A percentile compares a stretch with the other conserved stretches of the same genome.
Evolutionary conservation across 2,797 vertebrate genomes (phyloP).

Genomic region (Uromys caudimaculatus): DNA sequence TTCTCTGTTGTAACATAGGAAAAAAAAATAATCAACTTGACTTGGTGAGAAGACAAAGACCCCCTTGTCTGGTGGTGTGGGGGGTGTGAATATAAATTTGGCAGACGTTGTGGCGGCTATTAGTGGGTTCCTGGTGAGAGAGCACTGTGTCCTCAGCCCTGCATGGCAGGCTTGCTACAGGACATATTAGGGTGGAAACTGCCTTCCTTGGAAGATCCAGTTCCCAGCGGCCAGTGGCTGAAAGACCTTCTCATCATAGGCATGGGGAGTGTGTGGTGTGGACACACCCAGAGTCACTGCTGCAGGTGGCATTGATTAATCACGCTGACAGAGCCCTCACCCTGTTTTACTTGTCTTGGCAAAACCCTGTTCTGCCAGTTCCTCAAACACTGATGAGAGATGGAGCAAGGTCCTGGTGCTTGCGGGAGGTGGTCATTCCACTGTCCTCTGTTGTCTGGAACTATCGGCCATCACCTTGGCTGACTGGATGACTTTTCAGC

Average conservation of each 20-base stretch:
- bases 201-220: constrained; percentile 34
- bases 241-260: constrained; percentile 25
- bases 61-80: constrained; percentile 38
- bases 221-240: constrained; percentile 40
- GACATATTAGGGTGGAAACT: constrained; percentile 17
- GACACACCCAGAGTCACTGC: constrained; percentile 70
- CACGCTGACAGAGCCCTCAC: constrained; percentile 59
- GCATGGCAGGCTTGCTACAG: constrained; percentile 12
- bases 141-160: constrained; percentile 36
- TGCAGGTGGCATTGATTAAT: constrained; percentile 73
- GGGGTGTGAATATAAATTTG: constrained; percentile 47
- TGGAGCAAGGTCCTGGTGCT: background rate
- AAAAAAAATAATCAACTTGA: constrained; percentile 27
- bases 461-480: background rate
- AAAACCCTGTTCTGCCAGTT: constrained; percentile 75
- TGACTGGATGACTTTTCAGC: background rate
- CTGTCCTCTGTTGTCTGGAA: background rate
- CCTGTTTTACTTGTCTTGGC: constrained; percentile 77
- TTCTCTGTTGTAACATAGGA: constrained; percentile 48
- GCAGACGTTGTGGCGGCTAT: constrained; percentile 32
- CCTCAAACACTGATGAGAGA: background rate
- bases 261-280: background rate
- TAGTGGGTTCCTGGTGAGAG: constrained; percentile 58
- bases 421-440: background rate
- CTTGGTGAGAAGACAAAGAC: constrained; percentile 61